Evolutionary conservation across 2,113 vertebrate genomes (phyloP).

Genomic region (Colius striatus): DNA sequence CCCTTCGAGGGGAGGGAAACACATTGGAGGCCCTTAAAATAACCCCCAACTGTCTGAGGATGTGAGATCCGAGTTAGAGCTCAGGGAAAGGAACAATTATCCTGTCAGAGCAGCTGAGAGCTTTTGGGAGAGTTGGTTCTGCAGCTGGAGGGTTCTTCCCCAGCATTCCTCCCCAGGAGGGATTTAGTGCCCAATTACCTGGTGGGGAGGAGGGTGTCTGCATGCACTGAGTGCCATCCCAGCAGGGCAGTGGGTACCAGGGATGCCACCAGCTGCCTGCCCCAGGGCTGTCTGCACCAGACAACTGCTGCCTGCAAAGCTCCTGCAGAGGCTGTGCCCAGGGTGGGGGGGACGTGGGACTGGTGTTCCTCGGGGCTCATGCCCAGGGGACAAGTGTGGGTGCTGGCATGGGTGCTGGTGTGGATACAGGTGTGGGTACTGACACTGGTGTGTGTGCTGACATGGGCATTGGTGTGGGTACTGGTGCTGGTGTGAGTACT

Average conservation of each 20-base stretch:
- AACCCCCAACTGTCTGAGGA: slow-evolving; percentile 67
- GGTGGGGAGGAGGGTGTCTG: slow-evolving; percentile 22
- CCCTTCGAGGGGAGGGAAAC: neutral
- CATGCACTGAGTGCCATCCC: accelerated
- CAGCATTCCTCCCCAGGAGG: slow-evolving; percentile 23
- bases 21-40: slow-evolving; percentile 65
- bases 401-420: neutral
- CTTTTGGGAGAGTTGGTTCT: slow-evolving; percentile 77
- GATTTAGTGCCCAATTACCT: slow-evolving; percentile 77
- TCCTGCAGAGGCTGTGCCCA: accelerated
- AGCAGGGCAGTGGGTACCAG: accelerated
- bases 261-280: neutral
- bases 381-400: accelerated
- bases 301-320: neutral
- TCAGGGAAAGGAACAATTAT: slow-evolving; percentile 79
- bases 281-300: neutral
- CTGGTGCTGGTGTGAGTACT: neutral
- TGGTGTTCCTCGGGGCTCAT: accelerated
- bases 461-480: too few relatives aligned
- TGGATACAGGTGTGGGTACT: neutral
- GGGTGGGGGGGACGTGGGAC: accelerated
- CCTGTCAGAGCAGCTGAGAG: slow-evolving; percentile 77
- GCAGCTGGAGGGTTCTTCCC: slow-evolving; percentile 70
- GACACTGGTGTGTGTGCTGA: neutral
- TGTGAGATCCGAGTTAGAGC: slow-evolving; percentile 73